Evolutionary conservation across 2,888 invertebrate species (phyloP).

Genomic region (Drosophila austrosaltans): DNA sequence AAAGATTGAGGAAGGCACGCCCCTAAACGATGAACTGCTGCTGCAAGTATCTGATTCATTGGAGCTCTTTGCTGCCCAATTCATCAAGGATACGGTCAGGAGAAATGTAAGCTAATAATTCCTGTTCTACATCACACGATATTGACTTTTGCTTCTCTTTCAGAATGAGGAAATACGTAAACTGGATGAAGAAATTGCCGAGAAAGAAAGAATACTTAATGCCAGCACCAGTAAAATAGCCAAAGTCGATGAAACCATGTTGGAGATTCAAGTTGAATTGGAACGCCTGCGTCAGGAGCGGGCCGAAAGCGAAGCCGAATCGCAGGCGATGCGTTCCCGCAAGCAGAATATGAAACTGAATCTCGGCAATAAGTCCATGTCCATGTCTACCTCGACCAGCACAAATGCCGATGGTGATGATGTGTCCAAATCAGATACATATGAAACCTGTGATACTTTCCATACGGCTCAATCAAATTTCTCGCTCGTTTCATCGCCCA

Average conservation of each 20-base stretch:
- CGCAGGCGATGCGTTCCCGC: conserved; percentile 60
- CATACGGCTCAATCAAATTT: conserved; percentile 89
- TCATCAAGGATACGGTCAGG: conserved; percentile 88
- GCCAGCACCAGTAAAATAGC: conserved; percentile 87
- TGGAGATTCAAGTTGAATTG: conserved; percentile 86
- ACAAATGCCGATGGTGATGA: conserved; percentile 69
- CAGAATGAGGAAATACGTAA: conserved; percentile 90
- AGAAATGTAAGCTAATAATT: conserved; percentile 87
- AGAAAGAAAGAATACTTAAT: conserved; percentile 85
- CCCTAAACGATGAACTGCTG: conserved; percentile 86
- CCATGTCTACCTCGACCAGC: conserved; percentile 79
- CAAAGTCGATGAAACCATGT: conserved; percentile 88
- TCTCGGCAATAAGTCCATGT: conserved; percentile 83
- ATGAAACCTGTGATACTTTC: conserved; percentile 87
- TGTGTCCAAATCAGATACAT: conserved; percentile 79
- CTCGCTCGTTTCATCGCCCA: conserved; percentile 81
- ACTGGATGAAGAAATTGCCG: conserved; percentile 87
- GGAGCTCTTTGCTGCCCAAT: conserved; percentile 87
- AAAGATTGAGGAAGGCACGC: conserved; percentile 84
- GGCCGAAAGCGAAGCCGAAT: conserved; percentile 63
- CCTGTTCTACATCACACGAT: not conserved
- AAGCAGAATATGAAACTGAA: conserved; percentile 86
- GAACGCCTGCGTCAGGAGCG: conserved; percentile 84
- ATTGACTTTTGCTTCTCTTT: not conserved
- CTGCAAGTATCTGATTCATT: conserved; percentile 87